Conservation (phyloP, 2,113 vertebrate species). For the Toxostoma redivivum region DNA sequence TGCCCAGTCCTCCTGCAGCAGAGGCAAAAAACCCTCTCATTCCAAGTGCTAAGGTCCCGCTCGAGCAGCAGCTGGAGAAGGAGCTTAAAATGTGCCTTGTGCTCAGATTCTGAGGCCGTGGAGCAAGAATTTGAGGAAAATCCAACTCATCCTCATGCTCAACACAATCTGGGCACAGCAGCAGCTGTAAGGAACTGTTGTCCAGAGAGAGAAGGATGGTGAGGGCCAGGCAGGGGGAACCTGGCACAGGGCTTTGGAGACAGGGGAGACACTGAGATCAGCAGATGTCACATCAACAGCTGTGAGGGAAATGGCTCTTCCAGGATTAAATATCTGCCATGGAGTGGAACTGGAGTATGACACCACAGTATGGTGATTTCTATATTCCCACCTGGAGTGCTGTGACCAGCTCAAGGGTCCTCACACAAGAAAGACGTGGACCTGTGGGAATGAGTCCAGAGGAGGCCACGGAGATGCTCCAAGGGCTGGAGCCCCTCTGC, state of each 20-base stretch:
- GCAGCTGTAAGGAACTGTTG: neutral
- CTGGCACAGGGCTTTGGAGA: neutral
- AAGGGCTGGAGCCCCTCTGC: neutral
- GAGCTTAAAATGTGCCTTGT: neutral
- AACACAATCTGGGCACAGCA: neutral
- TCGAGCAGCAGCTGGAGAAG: neutral
- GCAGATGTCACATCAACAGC: neutral
- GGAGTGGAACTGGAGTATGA: neutral
- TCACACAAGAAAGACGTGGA: neutral
- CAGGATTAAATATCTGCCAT: neutral
- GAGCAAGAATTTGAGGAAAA: neutral
- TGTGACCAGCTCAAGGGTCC: neutral
- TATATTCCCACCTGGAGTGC: neutral
- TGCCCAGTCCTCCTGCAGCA: neutral
- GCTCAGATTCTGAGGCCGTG: neutral
- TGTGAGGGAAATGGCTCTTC: neutral
- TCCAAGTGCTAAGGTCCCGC: neutral
- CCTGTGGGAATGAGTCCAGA: neutral
- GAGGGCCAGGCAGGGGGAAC: neutral
- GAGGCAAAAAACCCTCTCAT: neutral
- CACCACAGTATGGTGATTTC: neutral
- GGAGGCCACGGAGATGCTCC: fast-evolving
- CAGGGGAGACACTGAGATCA: neutral
- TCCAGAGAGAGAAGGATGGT: fast-evolving
- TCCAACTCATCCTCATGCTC: neutral